Base-by-base conservation (phyloP, 2,888 invertebrate species). In the Venustoraphidia nigricollis region DNA sequence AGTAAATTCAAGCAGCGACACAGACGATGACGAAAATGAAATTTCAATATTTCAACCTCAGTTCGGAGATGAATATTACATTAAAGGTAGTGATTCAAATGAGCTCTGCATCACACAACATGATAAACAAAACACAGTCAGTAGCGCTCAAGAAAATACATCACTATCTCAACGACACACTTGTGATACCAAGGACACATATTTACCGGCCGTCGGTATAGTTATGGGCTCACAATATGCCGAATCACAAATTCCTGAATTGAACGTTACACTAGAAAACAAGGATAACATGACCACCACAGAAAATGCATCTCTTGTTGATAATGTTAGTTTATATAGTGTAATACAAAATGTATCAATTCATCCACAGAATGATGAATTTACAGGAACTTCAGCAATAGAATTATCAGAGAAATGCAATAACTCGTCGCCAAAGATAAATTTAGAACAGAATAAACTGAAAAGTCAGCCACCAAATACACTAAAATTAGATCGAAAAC, bases 161-260 rank as follows among this genome's bases (percentile, higher is more conserved):
- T 11, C 14, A 14, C 17, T 27, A 27, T 27, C 42, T 14, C 45
- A 45, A 38, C 10, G 11, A 10, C 34, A 27, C 14, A 34, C 34
- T 34, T 6, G 10, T 10, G 34, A 27, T n/a, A 14, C 44, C 3
- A 11, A 27, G 27, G 73, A 77, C 49, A 68, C 75, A 8, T 79
- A 81, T 55, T 62, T 81, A 13, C 78, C 83, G 0, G 73, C 77
- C 51, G 73, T 79, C 44, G 74, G 81, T n/a, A 81, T 81, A 51
- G 76, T 81, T 0, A 75, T 80, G 71, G 60, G 65, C 13, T 59
- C 58, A 42, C 41, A 55, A 46, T 17, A 14, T 41, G 9, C 41
- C 43, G 17, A 51, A 48, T 13, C 37, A 41, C 46, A 53, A 54
- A 43, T 54, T 54, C n/a, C 53, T 13, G 48, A 46, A 40, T 10